phyloP scores from a whole-genome alignment of 2,888 invertebrate species.

The Philopedon plagiatum region DNA sequence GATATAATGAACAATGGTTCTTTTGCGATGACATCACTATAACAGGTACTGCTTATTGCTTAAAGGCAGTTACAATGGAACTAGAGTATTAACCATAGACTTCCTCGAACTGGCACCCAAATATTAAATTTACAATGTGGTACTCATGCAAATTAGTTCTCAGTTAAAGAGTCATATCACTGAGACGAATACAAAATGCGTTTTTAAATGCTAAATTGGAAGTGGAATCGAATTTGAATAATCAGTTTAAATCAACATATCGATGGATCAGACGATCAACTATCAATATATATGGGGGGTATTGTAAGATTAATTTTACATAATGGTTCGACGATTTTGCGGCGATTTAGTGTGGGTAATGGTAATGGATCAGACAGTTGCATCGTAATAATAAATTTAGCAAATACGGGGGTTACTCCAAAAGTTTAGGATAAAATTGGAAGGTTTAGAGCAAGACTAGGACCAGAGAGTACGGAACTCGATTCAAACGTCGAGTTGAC shows the following conservation, averaged over 20 bases:
- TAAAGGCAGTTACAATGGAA: slow-evolving; percentile 1
- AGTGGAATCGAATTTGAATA: not conserved
- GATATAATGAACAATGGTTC: not conserved
- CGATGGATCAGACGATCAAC: not conserved
- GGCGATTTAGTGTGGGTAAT: too few relatives aligned
- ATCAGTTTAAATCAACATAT: not conserved
- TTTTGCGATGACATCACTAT: not conserved
- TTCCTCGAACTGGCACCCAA: slow-evolving; percentile 5
- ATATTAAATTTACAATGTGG: slow-evolving; percentile 1
- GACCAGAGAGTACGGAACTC: too few relatives aligned
- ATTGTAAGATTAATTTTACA: too few relatives aligned
- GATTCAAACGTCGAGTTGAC: too few relatives aligned
- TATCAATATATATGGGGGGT: slow-evolving; percentile 2
- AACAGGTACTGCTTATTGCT: not conserved
- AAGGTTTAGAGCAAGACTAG: too few relatives aligned
- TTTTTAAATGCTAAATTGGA: not conserved
- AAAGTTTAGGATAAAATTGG: too few relatives aligned
- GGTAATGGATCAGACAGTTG: too few relatives aligned
- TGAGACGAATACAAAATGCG: not conserved
- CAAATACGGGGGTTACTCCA: too few relatives aligned
- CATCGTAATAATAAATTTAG: too few relatives aligned
- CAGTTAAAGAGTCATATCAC: not conserved
- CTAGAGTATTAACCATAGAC: slow-evolving; percentile 3
- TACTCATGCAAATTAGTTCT: slow-evolving; percentile 6
- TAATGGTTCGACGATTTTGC: too few relatives aligned